Base-by-base conservation (phyloP, 1,140 invertebrate species). In the Zaprionus kolodkinae region DNA sequence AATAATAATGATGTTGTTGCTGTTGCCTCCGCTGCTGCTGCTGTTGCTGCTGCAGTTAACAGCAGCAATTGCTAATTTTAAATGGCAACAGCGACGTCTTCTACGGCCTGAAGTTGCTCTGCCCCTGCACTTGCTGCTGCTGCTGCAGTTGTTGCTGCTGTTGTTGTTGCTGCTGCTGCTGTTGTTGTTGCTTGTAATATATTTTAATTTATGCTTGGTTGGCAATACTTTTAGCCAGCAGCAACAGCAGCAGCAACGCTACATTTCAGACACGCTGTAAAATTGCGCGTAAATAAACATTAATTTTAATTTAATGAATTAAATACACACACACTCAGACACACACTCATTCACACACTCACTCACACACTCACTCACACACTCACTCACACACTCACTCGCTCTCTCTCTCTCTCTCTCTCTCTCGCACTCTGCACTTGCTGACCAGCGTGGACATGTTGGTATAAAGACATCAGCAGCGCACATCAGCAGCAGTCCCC, bases 271-370 rank as follows among this genome's bases (percentile, higher is more conserved):
- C 82, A 76, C 63, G 69, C 65, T 80, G 76, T 70, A 87, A 88
- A 84, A 87, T 87, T 67, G 77, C 65, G 80, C 84, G 84, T 88
- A 88, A 84, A 88, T 76, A 75, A 85, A 73, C 85, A 85, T 88
- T 88, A 88, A 85, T 88, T 85, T 88, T 89, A 81, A 89, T 89
- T 88, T 88, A 89, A 88, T 88, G 81, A 88, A 88, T 89, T 80
- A 79, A 88, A 84, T 76, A 81, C 74, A 73, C 21, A 25, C 12
- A 67, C 27, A 48, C 6, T n/a, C 45, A 48, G 3, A 17, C 30
- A 21, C 11, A 72, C 72, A 77, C 62, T 48, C 59, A 67, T 21
- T 21, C 15, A n/a, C 13, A 27, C 3, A 55, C 21, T 21, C 27
- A 48, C 6, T n/a, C 45, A 48, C 4, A 17, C 30, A 21, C 11